These are phyloP conservation scores for Berghia stephanieae DNA, from an alignment of 1,140 invertebrate genomes.

Conservation along the genomic window DNA sequence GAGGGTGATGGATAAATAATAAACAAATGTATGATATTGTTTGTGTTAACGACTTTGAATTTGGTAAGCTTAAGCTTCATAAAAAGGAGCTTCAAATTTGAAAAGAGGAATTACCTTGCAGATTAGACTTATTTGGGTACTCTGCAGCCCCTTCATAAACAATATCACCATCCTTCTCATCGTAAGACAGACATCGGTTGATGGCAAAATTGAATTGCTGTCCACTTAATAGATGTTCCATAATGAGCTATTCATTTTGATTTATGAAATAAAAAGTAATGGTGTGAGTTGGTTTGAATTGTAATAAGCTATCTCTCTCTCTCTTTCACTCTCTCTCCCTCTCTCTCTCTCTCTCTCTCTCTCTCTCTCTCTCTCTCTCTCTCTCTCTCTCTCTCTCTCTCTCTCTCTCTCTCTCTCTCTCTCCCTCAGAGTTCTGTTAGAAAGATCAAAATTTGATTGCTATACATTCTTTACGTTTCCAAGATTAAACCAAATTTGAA, in stretches of 20 bases:
- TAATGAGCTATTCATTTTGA: slow-evolving; percentile 37
- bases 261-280: not conserved
- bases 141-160: slow-evolving; percentile 53
- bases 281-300: not conserved
- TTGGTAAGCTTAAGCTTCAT: too few relatives aligned
- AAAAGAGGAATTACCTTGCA: too few relatives aligned
- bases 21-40: too few relatives aligned
- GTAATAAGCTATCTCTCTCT: too few relatives aligned
- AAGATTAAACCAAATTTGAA: not conserved
- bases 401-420: not conserved
- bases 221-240: slow-evolving; percentile 38
- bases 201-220: slow-evolving; percentile 43
- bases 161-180: slow-evolving; percentile 47
- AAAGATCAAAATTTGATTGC: not conserved
- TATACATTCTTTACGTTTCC: not conserved
- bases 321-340: too few relatives aligned
- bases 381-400: too few relatives aligned
- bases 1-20: too few relatives aligned
- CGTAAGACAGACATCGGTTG: slow-evolving; percentile 45
- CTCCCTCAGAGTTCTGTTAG: not conserved
- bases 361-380: too few relatives aligned
- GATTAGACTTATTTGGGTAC: slow-evolving; percentile 18
- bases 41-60: too few relatives aligned
- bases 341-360: too few relatives aligned
- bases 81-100: too few relatives aligned